phyloP scores from a whole-genome alignment of 2,113 vertebrate genomes.

The Cinclus cinclus region DNA sequence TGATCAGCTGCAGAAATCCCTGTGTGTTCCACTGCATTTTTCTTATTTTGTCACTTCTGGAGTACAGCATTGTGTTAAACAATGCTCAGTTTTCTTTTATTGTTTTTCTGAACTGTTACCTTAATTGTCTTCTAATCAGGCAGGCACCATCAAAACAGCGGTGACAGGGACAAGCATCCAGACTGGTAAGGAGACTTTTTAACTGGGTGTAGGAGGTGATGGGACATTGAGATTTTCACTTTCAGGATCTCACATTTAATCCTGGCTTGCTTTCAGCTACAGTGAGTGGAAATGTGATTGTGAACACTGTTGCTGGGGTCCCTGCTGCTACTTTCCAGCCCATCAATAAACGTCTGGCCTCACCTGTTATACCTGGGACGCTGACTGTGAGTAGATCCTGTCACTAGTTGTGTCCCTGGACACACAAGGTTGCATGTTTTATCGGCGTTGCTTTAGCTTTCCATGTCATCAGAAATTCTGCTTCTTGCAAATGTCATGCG shows the following conservation, averaged over 20 bases:
- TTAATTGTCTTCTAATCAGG: constrained; percentile 73
- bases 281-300: constrained; percentile 92
- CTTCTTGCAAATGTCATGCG: not conserved
- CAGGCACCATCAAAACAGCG: constrained; percentile 90
- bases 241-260: not conserved
- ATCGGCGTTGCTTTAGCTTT: not conserved
- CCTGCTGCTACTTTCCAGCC: constrained; percentile 89
- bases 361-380: constrained; percentile 85
- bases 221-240: not conserved
- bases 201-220: not conserved
- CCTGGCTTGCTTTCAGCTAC: constrained; percentile 75
- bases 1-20: not conserved
- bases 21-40: not conserved
- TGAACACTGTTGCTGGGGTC: constrained; percentile 91
- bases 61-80: not conserved
- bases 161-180: constrained; percentile 89
- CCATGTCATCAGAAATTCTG: not conserved
- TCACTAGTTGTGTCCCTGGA: not conserved
- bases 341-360: constrained; percentile 90
- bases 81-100: not conserved
- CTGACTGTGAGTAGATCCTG: constrained; percentile 80
- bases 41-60: not conserved
- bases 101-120: constrained; percentile 18
- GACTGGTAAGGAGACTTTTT: constrained; percentile 77
- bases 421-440: not conserved